Conservation (phyloP, 2,888 invertebrate species). For the Hypena proboscidalis region DNA sequence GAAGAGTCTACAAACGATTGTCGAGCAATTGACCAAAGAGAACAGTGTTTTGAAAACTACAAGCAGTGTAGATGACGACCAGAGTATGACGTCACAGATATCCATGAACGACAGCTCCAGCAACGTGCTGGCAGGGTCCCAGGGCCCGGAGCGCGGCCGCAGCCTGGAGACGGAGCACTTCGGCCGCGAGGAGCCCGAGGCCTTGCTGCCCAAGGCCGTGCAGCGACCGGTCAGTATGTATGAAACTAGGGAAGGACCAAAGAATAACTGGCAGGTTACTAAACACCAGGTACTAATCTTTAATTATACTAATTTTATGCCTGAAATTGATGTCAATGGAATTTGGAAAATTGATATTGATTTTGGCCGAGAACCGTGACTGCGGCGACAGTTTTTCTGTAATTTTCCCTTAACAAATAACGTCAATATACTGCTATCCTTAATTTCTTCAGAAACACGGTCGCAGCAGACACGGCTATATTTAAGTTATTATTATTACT, state of each 20-base stretch:
- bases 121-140: constrained; percentile 53
- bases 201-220: constrained; percentile 70
- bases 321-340: background rate
- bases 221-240: constrained; percentile 95
- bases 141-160: constrained; percentile 69
- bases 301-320: constrained; percentile 65
- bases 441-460: too few species aligned
- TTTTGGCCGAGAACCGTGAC: too few species aligned
- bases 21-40: constrained; percentile 92
- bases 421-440: background rate
- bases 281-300: constrained; percentile 84
- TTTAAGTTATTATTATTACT: too few species aligned
- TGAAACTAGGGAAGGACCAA: constrained; percentile 91
- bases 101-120: constrained; percentile 67
- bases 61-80: constrained; percentile 76
- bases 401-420: too few species aligned
- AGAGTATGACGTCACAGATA: constrained; percentile 70
- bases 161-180: constrained; percentile 73
- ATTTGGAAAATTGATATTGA: constrained; percentile 25
- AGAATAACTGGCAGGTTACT: constrained; percentile 86
- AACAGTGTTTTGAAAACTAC: constrained; percentile 91
- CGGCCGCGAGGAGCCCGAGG: constrained; percentile 78
- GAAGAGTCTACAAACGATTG: constrained; percentile 86
- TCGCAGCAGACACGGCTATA: background rate
- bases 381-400: too few species aligned